phyloP scores from a whole-genome alignment of 2,888 invertebrate species.

The Nemotelus nigrinus region DNA sequence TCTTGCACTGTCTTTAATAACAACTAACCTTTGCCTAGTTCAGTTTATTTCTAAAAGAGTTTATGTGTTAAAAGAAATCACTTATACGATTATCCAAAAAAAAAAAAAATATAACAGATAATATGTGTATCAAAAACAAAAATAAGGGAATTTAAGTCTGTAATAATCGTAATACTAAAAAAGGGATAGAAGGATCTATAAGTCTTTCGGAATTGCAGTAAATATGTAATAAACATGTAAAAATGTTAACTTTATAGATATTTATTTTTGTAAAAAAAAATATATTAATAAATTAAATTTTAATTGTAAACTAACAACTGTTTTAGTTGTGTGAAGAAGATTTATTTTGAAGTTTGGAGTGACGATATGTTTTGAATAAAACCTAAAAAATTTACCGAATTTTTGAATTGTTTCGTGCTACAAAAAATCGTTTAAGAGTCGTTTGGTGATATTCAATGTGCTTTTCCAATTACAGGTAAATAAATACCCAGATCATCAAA shows the following conservation, averaged over 20 bases:
- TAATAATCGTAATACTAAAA: conserved; percentile 24
- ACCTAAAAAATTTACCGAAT: no score
- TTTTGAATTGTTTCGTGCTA: no score
- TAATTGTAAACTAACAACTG: conserved; percentile 4
- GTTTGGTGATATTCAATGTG: no score
- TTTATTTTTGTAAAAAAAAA: conserved; percentile 44
- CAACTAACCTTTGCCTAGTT: no score
- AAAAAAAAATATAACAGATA: conserved; percentile 25
- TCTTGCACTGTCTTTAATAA: conserved; percentile 41
- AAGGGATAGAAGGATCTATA: background rate
- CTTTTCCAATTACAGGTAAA: no score
- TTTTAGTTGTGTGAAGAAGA: no score
- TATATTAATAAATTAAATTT: conserved; percentile 36
- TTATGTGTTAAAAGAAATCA: no score
- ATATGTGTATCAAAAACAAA: conserved; percentile 24
- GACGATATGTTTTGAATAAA: no score
- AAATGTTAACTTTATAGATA: conserved; percentile 43
- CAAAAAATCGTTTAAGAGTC: no score
- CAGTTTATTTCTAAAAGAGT: no score
- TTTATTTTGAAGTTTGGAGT: no score
- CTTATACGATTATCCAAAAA: background rate
- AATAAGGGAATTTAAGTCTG: conserved; percentile 35
- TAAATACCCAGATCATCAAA: no score
- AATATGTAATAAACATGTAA: conserved; percentile 35
- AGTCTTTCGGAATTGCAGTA: background rate